Base-by-base conservation (phyloP, 2,113 vertebrate species). In the Natator depressus region DNA sequence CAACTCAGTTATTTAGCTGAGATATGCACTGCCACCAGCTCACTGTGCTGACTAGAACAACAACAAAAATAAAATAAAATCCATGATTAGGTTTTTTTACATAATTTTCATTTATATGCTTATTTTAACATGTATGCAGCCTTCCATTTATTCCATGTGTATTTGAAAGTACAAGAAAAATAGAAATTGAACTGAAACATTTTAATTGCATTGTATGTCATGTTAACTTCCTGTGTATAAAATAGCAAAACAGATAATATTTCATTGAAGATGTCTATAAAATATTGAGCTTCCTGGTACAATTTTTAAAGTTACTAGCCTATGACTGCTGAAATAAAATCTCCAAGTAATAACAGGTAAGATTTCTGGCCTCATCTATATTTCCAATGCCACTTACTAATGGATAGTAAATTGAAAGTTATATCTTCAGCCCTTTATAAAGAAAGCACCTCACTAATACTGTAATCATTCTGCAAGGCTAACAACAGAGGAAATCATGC, bases 401-500 rank as follows among this genome's bases (percentile, higher is more conserved):
- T 98, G 98, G 98, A 95, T 94, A 93, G 94, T 96, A 98, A 98
- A 97, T 98, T 97, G 98, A 97, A 98, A 98, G 98, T 98, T 98
- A 95, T 98, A 97, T 98, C 98, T 98, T 94, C 94, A 96, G 97
- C 89, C 95, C 96, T 98, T 98, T 98, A 94, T 97, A 97, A 98
- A 98, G 97, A 98, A 98, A 97, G 98, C 98, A 97, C 97, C 98
- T 97, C 94, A 85, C 98, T 98, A 98, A 98, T 98, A 98, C 98
- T 98, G 98, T 98, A 98, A 98, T 98, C 98, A 98, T 97, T 98
- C 97, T 97, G 97, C 98, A 98, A 97, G 97, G 98, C 98, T 98
- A 98, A 98, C 98, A 98, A 98, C 98, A 98, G 98, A 98, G 98
- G 98, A 98, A 98, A 98, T 98, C 98, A 97, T 97, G 98, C 98